A percentile compares a stretch with the other conserved stretches of the same genome.
Conservation (phyloP, 1,140 invertebrate species). For the Drosophila ambigua region DNA sequence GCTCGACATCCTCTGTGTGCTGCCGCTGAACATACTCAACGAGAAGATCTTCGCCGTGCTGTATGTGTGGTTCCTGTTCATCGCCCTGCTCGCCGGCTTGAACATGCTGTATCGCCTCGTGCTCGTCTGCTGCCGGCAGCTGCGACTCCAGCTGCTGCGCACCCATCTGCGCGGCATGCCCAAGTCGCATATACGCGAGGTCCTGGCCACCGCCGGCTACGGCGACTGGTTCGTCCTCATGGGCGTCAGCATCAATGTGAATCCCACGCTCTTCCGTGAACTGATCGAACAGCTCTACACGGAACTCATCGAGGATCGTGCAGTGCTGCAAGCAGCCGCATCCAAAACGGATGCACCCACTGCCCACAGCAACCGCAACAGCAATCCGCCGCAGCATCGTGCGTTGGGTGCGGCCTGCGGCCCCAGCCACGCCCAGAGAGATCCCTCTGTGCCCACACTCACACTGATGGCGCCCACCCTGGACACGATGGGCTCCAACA, state of each 20-base stretch:
- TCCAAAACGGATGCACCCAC: neutral
- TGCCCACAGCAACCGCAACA: neutral
- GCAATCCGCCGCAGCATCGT: neutral
- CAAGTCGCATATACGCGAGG: conserved; percentile 53
- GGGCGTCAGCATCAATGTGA: conserved; percentile 88
- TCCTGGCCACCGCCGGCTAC: conserved; percentile 76
- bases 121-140: conserved; percentile 60
- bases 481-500: conserved; percentile 35
- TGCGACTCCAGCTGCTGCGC: conserved; percentile 84
- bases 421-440: neutral
- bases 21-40: conserved; percentile 91
- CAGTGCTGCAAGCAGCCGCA: neutral
- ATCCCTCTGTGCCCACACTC: neutral
- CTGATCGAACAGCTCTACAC: conserved; percentile 76
- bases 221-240: conserved; percentile 90
- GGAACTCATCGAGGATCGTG: neutral
- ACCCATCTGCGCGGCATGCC: conserved; percentile 83
- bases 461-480: conserved; percentile 5
- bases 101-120: conserved; percentile 86
- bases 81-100: conserved; percentile 87
- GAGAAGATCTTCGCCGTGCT: conserved; percentile 92
- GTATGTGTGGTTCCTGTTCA: conserved; percentile 91
- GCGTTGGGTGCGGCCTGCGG: neutral
- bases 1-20: conserved; percentile 89
- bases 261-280: conserved; percentile 86